Evolutionary conservation across 2,113 vertebrate species (phyloP).

Genomic region (Lepidothrix coronata): DNA sequence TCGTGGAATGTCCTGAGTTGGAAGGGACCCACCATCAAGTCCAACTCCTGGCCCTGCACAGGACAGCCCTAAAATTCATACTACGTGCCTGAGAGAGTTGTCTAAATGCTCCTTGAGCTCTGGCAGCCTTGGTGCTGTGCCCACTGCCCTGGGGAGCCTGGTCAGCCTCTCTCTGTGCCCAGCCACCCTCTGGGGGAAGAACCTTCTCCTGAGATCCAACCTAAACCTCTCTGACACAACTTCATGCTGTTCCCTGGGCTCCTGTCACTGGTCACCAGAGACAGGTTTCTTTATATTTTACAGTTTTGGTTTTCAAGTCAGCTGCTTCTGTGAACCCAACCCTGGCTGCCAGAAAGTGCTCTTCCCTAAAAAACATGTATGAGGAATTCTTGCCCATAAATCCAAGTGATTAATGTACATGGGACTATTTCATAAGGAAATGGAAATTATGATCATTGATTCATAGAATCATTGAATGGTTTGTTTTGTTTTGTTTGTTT

Average conservation of each 20-base stretch:
- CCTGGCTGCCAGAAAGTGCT: neutral
- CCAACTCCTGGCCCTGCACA: neutral
- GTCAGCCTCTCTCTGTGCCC: too few species aligned
- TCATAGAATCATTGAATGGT: neutral
- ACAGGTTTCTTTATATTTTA: neutral
- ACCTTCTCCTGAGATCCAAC: rapidly evolving
- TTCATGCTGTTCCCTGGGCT: neutral
- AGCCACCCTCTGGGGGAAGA: neutral
- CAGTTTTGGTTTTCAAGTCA: neutral
- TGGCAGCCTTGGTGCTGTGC: rapidly evolving
- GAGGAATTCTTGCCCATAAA: neutral
- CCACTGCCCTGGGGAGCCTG: neutral
- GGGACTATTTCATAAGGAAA: neutral
- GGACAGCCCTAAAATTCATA: neutral
- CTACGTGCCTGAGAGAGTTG: rapidly evolving
- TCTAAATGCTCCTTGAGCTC: rapidly evolving
- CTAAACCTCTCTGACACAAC: neutral
- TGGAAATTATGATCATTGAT: neutral
- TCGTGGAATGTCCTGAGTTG: neutral
- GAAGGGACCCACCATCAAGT: rapidly evolving
- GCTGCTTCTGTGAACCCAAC: neutral
- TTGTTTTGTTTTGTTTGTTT: neutral
- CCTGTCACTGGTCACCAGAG: neutral
- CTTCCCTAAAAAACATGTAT: neutral
- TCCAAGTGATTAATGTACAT: neutral